Conservation (phyloP, 2,888 invertebrate genomes). For the Encarsia formosa region DNA sequence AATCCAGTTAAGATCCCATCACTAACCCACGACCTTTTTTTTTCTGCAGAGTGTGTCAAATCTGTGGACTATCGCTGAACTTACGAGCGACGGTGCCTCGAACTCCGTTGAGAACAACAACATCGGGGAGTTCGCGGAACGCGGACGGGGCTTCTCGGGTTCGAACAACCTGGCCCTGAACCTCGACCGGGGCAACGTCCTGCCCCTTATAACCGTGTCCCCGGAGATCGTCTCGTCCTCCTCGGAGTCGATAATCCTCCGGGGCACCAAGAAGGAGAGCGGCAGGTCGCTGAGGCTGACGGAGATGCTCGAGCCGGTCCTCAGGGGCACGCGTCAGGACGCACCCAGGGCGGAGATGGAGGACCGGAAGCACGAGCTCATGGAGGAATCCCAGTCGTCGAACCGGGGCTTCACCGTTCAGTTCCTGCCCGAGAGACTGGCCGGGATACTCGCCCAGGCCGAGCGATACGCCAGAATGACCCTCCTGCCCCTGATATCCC, state of each 20-base stretch:
- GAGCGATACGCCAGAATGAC: constrained; percentile 78
- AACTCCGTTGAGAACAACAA: constrained; percentile 44
- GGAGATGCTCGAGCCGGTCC: constrained; percentile 65
- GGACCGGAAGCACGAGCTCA: constrained; percentile 39
- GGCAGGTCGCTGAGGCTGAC: constrained; percentile 45
- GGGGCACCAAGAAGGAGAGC: constrained; percentile 40
- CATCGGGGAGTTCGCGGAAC: constrained; percentile 33
- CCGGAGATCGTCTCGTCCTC: not conserved
- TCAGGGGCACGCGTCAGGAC: constrained; percentile 51
- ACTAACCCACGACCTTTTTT: no score
- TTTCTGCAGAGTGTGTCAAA: constrained; percentile 27
- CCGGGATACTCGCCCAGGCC: constrained; percentile 75
- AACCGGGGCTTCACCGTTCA: constrained; percentile 65
- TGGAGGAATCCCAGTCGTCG: constrained; percentile 41
- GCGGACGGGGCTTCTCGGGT: constrained; percentile 44
- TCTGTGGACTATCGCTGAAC: constrained; percentile 43
- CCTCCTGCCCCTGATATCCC: constrained; percentile 70
- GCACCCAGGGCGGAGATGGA: constrained; percentile 39
- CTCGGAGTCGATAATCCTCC: not conserved
- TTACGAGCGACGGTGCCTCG: constrained; percentile 42
- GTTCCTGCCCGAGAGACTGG: constrained; percentile 72
- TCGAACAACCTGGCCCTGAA: constrained; percentile 17
- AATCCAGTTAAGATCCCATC: no score
- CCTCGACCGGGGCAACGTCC: constrained; percentile 1
- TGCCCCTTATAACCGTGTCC: not conserved